Percentiles rank a stretch among this genome's conserved stretches.
Conservation (phyloP, 2,113 vertebrate genomes). For the Siphamia tubifer region DNA sequence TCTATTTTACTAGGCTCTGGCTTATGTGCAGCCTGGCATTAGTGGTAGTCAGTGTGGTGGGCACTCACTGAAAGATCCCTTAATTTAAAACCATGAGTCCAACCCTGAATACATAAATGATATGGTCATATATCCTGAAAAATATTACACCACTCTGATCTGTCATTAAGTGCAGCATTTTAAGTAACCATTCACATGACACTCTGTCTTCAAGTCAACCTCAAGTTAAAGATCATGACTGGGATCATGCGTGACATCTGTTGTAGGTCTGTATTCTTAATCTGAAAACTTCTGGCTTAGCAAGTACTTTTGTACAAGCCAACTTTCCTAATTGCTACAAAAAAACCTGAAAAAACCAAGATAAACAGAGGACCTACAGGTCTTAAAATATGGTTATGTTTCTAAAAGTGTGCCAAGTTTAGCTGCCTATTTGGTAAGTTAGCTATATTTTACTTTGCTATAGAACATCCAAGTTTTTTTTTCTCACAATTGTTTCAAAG, state of each 20-base stretch:
- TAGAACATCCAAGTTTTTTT: slow-evolving; percentile 39
- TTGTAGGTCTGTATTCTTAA: background rate
- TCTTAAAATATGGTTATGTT: background rate
- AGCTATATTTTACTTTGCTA: slow-evolving; percentile 27
- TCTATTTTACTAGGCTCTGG: slow-evolving; percentile 45
- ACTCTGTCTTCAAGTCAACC: slow-evolving; percentile 40
- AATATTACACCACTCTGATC: slow-evolving; percentile 46
- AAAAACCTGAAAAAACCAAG: slow-evolving; percentile 16
- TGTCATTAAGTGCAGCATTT: slow-evolving; percentile 62
- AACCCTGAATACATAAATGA: slow-evolving; percentile 58
- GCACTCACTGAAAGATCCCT: slow-evolving; percentile 50
- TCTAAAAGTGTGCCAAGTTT: slow-evolving; percentile 14
- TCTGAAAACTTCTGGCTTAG: background rate
- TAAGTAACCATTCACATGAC: slow-evolving; percentile 37
- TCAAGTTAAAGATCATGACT: no score
- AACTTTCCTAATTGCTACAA: background rate
- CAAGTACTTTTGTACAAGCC: background rate
- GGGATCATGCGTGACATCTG: no score
- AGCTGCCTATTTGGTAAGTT: slow-evolving; percentile 13
- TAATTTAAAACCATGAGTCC: slow-evolving; percentile 64
- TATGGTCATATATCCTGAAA: slow-evolving; percentile 40
- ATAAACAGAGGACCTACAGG: background rate
- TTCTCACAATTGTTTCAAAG: slow-evolving; percentile 65
- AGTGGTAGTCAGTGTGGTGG: slow-evolving; percentile 60
- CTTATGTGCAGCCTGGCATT: slow-evolving; percentile 64